A percentile compares a stretch with the other conserved stretches of the same genome.
Evolutionary conservation across 2,113 vertebrate species (phyloP).

Genomic region (Corythoichthys haematopterus): DNA sequence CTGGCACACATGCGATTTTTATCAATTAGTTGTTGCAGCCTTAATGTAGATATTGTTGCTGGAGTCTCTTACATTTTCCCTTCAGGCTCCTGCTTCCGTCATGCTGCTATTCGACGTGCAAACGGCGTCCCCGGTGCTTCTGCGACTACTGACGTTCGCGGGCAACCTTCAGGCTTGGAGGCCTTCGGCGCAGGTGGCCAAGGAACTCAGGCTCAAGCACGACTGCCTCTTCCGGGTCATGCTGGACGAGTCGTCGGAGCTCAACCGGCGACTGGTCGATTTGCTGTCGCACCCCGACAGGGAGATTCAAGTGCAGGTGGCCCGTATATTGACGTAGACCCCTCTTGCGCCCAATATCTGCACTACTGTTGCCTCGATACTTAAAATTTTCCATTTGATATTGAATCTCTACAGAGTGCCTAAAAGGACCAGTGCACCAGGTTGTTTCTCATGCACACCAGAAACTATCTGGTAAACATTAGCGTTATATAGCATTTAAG

Average conservation of each 20-base stretch:
- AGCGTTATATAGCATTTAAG: too few species aligned
- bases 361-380: background rate
- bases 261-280: conserved; percentile 74
- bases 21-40: too few species aligned
- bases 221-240: conserved; percentile 80
- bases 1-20: too few species aligned
- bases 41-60: too few species aligned
- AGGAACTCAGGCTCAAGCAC: conserved; percentile 64
- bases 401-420: too few species aligned
- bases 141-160: conserved; percentile 77
- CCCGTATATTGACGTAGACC: conserved; percentile 71
- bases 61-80: background rate
- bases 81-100: conserved; percentile 79
- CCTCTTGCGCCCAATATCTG: background rate
- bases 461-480: too few species aligned
- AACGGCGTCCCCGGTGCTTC: conserved; percentile 76
- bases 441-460: too few species aligned
- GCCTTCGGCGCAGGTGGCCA: conserved; percentile 63
- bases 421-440: too few species aligned
- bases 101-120: conserved; percentile 76
- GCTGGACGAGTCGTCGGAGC: conserved; percentile 72
- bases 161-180: conserved; percentile 77
- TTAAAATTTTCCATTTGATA: too few species aligned
- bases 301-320: conserved; percentile 83
- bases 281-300: conserved; percentile 78